A percentile compares a stretch with the other conserved stretches of the same genome.
Conservation (phyloP, 1,140 invertebrate genomes). For the Drosophila athabasca region DNA sequence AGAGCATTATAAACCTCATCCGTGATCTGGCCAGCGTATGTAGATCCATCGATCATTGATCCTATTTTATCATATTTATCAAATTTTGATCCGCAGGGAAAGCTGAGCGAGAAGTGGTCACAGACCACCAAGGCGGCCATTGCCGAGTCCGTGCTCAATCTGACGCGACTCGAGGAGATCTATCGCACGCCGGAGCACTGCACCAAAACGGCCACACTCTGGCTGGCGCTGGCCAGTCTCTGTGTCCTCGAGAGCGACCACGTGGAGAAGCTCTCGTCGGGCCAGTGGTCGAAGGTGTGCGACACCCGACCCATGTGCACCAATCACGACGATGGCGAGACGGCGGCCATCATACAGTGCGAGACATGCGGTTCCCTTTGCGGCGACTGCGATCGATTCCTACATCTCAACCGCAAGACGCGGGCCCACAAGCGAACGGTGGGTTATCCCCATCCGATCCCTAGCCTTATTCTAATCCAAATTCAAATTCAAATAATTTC, state of each 20-base stretch:
- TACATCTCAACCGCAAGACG: conserved; percentile 96
- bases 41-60: no score
- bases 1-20: conserved; percentile 93
- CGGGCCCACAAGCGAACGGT: conserved; percentile 93
- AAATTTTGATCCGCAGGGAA: conserved; percentile 87
- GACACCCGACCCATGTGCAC: conserved; percentile 88
- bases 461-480: neutral
- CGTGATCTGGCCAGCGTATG: conserved; percentile 95
- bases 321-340: conserved; percentile 98
- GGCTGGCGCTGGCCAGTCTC: conserved; percentile 96
- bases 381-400: conserved; percentile 96
- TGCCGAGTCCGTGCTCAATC: conserved; percentile 93
- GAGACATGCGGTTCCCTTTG: conserved; percentile 96
- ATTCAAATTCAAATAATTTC: neutral
- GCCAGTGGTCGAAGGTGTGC: conserved; percentile 86
- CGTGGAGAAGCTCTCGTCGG: conserved; percentile 92
- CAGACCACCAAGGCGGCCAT: conserved; percentile 94
- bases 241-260: conserved; percentile 96
- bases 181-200: conserved; percentile 90
- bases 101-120: conserved; percentile 93
- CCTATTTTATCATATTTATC: neutral
- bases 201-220: conserved; percentile 92
- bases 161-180: conserved; percentile 92
- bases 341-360: conserved; percentile 96
- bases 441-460: conserved; percentile 1